Conservation (phyloP, 2,888 invertebrate species). For the Troides oblongomaculatus region DNA sequence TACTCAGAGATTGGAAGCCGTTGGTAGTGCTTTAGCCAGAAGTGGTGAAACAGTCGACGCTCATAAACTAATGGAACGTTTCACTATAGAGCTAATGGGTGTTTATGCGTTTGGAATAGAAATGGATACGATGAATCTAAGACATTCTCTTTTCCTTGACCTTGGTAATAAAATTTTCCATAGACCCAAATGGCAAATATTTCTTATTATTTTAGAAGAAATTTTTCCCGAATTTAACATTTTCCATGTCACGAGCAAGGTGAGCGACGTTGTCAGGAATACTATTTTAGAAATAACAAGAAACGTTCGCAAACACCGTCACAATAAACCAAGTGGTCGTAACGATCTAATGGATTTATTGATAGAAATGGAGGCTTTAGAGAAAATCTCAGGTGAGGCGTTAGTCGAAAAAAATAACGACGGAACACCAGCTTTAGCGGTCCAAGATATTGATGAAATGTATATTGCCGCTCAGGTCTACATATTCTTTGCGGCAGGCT, state of each 20-base stretch:
- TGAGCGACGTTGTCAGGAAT: not conserved
- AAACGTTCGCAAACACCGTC: not conserved
- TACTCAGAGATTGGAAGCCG: constrained; percentile 50
- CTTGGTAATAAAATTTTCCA: constrained; percentile 39
- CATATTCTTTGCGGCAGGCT: constrained; percentile 58
- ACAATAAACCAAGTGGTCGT: not conserved
- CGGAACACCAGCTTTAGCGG: constrained; percentile 43
- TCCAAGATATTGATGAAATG: constrained; percentile 47
- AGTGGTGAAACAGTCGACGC: constrained; percentile 43
- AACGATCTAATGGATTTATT: constrained; percentile 50
- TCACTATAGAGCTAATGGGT: constrained; percentile 56
- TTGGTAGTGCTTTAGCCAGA: constrained; percentile 30
- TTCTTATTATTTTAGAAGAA: not conserved
- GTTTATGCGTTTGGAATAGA: constrained; percentile 57
- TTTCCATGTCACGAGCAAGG: not conserved
- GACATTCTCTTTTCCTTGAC: constrained; percentile 47
- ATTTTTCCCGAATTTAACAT: not conserved
- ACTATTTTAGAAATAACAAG: not conserved
- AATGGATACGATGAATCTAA: constrained; percentile 49
- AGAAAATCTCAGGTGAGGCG: constrained; percentile 50
- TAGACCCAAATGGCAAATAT: not conserved
- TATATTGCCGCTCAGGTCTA: constrained; percentile 57
- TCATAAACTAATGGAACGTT: constrained; percentile 55
- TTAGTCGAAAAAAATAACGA: constrained; percentile 47
- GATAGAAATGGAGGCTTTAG: constrained; percentile 50